Base-by-base conservation (phyloP, 2,888 invertebrate genomes). In the Coenonympha arcania region DNA sequence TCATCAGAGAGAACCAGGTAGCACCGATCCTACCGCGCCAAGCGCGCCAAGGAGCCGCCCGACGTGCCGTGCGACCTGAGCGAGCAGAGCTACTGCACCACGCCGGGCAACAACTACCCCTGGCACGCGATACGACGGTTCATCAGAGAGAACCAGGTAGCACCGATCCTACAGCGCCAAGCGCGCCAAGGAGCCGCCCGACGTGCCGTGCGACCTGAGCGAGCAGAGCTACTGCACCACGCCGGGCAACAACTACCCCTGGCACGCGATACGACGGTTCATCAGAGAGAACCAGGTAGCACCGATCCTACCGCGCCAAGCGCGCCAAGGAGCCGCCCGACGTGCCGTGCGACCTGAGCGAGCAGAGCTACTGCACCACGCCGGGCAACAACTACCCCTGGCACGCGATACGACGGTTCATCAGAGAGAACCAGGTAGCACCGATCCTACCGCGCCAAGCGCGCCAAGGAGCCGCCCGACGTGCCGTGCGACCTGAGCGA, bases 341-440 rank as follows among this genome's bases (percentile, higher is more conserved):
- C 57, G 88, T 91, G 55, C 95, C 95, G 1, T 96, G 96, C 72
- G 94, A 95, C 80, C 89, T 95, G 69, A 87, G 87, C 53, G 88
- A 88, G 58, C 91, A 93, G 65, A 90, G 89, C 56, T 95, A 92
- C 87, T 96, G 96, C 77, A 91, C 92, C 55, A 88, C 93, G 6
- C 94, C 96, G 3, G 96, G 96, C 9, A 89, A 88, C 48, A 88
- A 90, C 51, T 96, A 96, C 82, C 96, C 96, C 1, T 96, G 95
- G 95, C 92, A 93, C 59, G 94, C 95, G 0, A 95, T 96, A 2
- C 89, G 93, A 41, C 88, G 94, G 56, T 96, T 96, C 67, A 94
- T 96, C 15, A 91, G 92, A 62, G 96, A 33, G 18, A 33, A 33
- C 33, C 33, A 33, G 33, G 33, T 33, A 33, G 6, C 6, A 3